Base-by-base conservation (phyloP, 2,888 invertebrate genomes). In the Eristalinus aeneus region DNA sequence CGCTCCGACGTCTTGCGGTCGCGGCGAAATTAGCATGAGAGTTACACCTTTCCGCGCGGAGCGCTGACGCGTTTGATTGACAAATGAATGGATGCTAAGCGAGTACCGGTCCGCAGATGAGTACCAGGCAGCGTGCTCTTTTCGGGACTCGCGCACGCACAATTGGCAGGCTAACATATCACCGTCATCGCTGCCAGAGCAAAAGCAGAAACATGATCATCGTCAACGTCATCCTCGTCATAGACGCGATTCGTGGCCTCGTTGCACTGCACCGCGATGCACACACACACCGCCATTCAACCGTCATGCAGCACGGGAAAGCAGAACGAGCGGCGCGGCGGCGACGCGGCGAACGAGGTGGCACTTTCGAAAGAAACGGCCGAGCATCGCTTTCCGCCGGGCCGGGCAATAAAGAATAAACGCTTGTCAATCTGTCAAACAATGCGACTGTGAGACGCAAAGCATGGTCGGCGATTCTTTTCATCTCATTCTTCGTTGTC, bases 351-450 rank as follows among this genome's bases (percentile, higher is more conserved):
- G 16, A 16, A 46, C 11, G 46, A 8, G 34, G 27, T 20, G 23
- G 46, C 22, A 53, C 64, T 74, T 53, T 60, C 67, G 65, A 67
- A 68, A 75, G 46, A 75, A 75, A 61, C 63, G n/a, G 67, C 56
- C 34, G 54, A 23, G 34, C 60, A 31, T 12, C 22, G 60, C 60
- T 27, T n/a, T 39, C 16, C 58, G n/a, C 58, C 58, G 36, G n/a
- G 32, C 27, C 39, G 60, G 68, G 81, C 86, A 71, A 82, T 78
- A 81, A 86, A 86, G 77, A 69, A 81, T 81, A 86, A 86, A 81
- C 86, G 77, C 81, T 86, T 86, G 86, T 81, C 81, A 86, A 81
- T 86, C 86, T 86, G 86, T 86, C 77, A 86, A 86, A 82, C 86
- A 86, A 82, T 82, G 71, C 77, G 77, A 82, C 77, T 82, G 81